phyloP scores from a whole-genome alignment of 2,797 vertebrate species.

The Harpagifer antarcticus region DNA sequence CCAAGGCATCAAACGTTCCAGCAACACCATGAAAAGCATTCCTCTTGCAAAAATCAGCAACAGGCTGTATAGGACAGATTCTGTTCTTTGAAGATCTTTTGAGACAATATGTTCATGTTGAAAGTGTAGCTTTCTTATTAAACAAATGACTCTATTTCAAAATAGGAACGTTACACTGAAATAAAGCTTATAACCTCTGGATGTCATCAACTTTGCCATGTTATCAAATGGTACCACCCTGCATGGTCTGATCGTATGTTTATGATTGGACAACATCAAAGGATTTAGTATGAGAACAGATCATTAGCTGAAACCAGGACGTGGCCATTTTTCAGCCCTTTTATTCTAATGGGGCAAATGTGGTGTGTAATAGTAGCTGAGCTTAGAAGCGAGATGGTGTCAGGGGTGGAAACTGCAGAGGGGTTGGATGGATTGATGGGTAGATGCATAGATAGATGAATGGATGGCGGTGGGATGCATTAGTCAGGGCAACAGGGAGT shows the following conservation, averaged over 20 bases:
- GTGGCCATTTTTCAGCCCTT: conserved; percentile 24
- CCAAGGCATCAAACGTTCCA: conserved; percentile 28
- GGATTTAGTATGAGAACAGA: conserved; percentile 19
- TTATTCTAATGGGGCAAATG: conserved; percentile 45
- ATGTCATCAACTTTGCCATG: conserved; percentile 37
- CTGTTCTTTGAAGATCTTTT: conserved; percentile 54
- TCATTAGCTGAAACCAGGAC: conserved; percentile 30
- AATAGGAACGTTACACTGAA: conserved; percentile 16
- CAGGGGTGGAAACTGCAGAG: neutral
- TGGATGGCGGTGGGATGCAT: conserved; percentile 23
- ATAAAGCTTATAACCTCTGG: conserved; percentile 37
- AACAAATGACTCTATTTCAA: conserved; percentile 23
- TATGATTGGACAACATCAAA: neutral
- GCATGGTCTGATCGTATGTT: neutral
- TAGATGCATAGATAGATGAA: conserved; percentile 9
- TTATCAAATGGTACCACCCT: neutral
- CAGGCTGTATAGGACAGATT: conserved; percentile 30
- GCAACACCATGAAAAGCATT: conserved; percentile 55
- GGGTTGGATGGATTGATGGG: conserved; percentile 21
- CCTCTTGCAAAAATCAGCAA: conserved; percentile 35
- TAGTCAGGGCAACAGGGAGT: conserved; percentile 24
- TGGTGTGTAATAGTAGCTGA: conserved; percentile 27
- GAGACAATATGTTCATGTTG: conserved; percentile 40
- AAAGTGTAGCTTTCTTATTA: conserved; percentile 39
- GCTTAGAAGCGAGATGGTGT: conserved; percentile 25